Base-by-base conservation (phyloP, 2,797 vertebrate species). In the Microctenopoma lineatum region DNA sequence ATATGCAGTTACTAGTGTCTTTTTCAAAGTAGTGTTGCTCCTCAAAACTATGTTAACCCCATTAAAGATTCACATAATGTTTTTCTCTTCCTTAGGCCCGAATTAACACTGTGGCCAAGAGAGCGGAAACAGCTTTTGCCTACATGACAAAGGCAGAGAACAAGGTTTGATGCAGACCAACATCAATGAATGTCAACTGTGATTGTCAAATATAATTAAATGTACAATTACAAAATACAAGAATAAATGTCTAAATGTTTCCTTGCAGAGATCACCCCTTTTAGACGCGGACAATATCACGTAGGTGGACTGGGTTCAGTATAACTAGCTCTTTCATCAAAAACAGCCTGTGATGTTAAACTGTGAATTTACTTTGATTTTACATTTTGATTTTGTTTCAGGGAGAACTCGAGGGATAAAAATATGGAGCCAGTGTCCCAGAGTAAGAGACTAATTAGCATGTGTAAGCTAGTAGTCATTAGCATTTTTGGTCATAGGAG, bases 71-170 rank as follows among this genome's bases (percentile, higher is more conserved):
- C 1, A 59, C 38, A 38, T 9, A 52, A 32, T 45, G 1, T 25
- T 36, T 4, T 13, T 64, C 1, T 21, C 21, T 7, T 60, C 26
- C 41, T 64, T 70, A 94, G 93, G 69, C 72, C 21, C 84, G 75
- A 29, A 54, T 93, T 16, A 85, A 73, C 57, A 85, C 29, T 1
- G 48, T 93, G 15, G 74, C 89, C 4, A 76, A 64, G 70, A 87
- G 79, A 73, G 86, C 88, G 15, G 90, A 93, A 65, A 75, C 61
- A 1, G 90, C 86, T 13, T 47, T 92, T 1, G 39, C 70, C 4
- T 57, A 74, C 5, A 42, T 90, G 7, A 56, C 42, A 45, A 76
- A 77, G 45, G 52, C 70, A 38, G 51, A 63, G 18, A 48, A 57
- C 21, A 60, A 84, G 87, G 87, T 89, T 58, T 29, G 58, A 52